Conservation (phyloP, 2,888 invertebrate genomes). For the Ennomos fuscantarius region DNA sequence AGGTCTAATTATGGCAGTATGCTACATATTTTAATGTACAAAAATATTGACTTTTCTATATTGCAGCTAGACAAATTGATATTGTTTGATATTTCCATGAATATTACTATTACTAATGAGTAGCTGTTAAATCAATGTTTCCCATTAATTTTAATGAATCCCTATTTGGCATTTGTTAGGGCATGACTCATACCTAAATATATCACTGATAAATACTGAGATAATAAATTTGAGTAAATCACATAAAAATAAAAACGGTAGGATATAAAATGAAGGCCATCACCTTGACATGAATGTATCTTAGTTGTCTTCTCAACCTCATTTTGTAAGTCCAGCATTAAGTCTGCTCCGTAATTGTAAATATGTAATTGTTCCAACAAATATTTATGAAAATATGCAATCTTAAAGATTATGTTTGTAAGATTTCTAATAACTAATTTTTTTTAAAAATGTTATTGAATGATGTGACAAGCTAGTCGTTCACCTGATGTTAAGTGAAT, state of each 20-base stretch:
- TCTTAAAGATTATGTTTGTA: background rate
- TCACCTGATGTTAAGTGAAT: too few species aligned
- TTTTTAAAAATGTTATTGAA: too few species aligned
- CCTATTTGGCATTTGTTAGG: background rate
- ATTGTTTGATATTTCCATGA: too few species aligned
- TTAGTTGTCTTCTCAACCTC: slow-evolving; percentile 14
- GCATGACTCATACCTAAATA: slow-evolving; percentile 23
- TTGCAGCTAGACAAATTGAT: too few species aligned
- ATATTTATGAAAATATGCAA: too few species aligned
- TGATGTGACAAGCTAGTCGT: too few species aligned
- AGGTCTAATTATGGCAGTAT: too few species aligned
- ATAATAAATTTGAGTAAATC: background rate
- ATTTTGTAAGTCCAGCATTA: slow-evolving; percentile 9
- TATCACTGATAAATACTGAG: slow-evolving; percentile 22
- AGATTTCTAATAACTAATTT: slow-evolving; percentile 3
- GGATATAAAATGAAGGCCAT: slow-evolving; percentile 29
- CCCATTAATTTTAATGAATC: slow-evolving; percentile 3
- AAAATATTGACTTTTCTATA: too few species aligned
- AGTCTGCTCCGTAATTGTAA: too few species aligned
- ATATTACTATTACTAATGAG: too few species aligned
- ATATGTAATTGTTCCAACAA: too few species aligned
- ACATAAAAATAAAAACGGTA: slow-evolving; percentile 12
- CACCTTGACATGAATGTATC: slow-evolving; percentile 59
- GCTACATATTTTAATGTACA: too few species aligned
- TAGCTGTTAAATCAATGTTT: slow-evolving; percentile 14